Percentiles rank a stretch among this genome's conserved stretches.
These are phyloP conservation scores for Neopipo cinnamomea DNA, from an alignment of 2,113 vertebrate species.

Conservation along the genomic window DNA sequence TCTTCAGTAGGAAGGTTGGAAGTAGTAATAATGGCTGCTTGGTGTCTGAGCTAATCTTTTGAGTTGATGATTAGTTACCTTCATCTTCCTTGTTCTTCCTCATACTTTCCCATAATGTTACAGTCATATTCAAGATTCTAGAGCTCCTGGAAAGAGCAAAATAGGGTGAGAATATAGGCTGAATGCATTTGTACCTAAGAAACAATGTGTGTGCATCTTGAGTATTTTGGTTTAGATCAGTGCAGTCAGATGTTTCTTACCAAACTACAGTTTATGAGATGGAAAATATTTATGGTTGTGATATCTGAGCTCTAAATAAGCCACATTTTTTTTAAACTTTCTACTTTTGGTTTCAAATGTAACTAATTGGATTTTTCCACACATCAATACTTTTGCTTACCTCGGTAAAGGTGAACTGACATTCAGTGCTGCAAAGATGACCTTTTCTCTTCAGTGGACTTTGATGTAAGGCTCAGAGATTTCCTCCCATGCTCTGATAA, in stretches of 20 bases:
- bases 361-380: background rate
- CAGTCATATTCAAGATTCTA: background rate
- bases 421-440: background rate
- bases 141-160: background rate
- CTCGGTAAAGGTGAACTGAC: conserved; percentile 14
- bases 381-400: background rate
- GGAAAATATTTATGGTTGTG: background rate
- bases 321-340: background rate
- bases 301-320: background rate
- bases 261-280: background rate
- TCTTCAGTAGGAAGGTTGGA: background rate
- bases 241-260: background rate
- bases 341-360: background rate
- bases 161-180: background rate
- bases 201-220: accelerated
- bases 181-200: background rate
- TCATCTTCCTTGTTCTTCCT: background rate
- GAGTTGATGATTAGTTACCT: background rate
- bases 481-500: conserved; percentile 47
- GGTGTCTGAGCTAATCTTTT: background rate
- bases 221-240: background rate
- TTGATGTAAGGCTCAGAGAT: conserved; percentile 61
- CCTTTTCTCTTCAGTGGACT: conserved; percentile 19
- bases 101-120: background rate
- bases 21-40: background rate